phyloP scores from a whole-genome alignment of 2,888 invertebrate species.

The Mellilla xanthometata region DNA sequence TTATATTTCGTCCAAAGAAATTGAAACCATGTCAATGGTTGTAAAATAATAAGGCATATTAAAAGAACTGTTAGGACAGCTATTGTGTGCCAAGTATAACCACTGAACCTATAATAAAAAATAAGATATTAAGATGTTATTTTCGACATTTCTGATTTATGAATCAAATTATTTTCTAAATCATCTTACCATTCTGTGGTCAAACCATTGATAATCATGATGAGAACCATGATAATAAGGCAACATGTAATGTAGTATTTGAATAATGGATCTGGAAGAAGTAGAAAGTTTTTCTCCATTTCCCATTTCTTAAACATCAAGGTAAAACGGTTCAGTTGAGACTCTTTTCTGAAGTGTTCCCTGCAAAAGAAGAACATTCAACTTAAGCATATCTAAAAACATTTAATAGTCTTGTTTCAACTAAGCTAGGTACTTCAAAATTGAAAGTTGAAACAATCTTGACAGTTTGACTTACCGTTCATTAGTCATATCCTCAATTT shows the following conservation, averaged over 20 bases:
- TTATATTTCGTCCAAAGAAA: constrained; percentile 84
- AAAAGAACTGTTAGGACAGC: constrained; percentile 47
- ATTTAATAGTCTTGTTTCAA: too few relatives aligned
- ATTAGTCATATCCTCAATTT: constrained; percentile 92
- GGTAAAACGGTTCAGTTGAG: constrained; percentile 79
- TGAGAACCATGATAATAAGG: constrained; percentile 57
- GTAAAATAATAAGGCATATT: constrained; percentile 68
- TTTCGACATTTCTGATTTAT: neutral
- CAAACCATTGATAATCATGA: constrained; percentile 60
- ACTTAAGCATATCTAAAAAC: too few relatives aligned
- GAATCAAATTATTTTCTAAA: neutral
- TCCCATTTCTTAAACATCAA: constrained; percentile 73
- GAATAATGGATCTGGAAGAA: constrained; percentile 91
- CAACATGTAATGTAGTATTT: constrained; percentile 86
- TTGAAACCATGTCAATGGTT: constrained; percentile 90
- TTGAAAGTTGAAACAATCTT: too few relatives aligned
- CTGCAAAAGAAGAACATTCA: too few relatives aligned
- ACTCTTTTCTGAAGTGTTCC: constrained; percentile 85
- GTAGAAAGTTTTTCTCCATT: constrained; percentile 88
- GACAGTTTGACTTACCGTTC: constrained; percentile 83
- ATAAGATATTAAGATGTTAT: too few relatives aligned
- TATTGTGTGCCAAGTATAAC: constrained; percentile 61
- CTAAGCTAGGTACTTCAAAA: too few relatives aligned
- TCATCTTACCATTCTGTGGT: constrained; percentile 67
- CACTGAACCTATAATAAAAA: constrained; percentile 48